Percentiles rank a stretch among this genome's conserved stretches.
Evolutionary conservation across 2,888 invertebrate species (phyloP).

Genomic region (Eupithecia exiguata): DNA sequence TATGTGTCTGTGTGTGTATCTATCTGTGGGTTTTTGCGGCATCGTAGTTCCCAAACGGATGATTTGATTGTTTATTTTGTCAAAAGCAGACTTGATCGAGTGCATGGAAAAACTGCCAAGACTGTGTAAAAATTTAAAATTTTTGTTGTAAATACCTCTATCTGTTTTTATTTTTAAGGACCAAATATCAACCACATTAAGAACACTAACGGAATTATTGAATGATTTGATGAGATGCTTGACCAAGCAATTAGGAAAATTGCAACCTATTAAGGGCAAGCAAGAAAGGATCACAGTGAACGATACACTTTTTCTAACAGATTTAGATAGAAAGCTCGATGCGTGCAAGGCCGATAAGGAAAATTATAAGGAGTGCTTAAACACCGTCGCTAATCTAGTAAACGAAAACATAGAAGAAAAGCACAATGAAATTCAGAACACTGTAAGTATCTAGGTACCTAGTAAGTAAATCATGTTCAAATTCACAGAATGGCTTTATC

Average conservation of each 20-base stretch:
- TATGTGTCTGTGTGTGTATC: too few relatives aligned
- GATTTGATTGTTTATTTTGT: too few relatives aligned
- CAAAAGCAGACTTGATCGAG: too few relatives aligned
- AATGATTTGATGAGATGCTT: neutral
- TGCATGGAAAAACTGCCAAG: too few relatives aligned
- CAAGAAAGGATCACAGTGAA: slow-evolving; percentile 39
- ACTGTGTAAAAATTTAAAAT: too few relatives aligned
- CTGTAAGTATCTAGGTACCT: slow-evolving; percentile 51
- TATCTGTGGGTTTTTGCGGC: too few relatives aligned
- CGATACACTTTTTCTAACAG: slow-evolving; percentile 49
- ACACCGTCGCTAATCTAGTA: slow-evolving; percentile 48
- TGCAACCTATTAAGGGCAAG: slow-evolving; percentile 33
- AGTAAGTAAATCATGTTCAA: neutral
- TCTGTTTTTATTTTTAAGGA: too few relatives aligned
- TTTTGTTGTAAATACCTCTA: too few relatives aligned
- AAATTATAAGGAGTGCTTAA: slow-evolving; percentile 52
- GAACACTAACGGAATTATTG: neutral
- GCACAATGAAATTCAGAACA: slow-evolving; percentile 51
- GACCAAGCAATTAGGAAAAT: neutral
- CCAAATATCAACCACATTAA: neutral
- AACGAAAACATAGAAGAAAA: slow-evolving; percentile 49
- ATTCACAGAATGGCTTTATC: neutral
- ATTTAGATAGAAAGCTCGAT: slow-evolving; percentile 51
- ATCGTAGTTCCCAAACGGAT: too few relatives aligned
- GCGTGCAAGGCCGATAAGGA: slow-evolving; percentile 46